Conservation (phyloP, 2,888 invertebrate species). For the Galerucella pusilla region DNA sequence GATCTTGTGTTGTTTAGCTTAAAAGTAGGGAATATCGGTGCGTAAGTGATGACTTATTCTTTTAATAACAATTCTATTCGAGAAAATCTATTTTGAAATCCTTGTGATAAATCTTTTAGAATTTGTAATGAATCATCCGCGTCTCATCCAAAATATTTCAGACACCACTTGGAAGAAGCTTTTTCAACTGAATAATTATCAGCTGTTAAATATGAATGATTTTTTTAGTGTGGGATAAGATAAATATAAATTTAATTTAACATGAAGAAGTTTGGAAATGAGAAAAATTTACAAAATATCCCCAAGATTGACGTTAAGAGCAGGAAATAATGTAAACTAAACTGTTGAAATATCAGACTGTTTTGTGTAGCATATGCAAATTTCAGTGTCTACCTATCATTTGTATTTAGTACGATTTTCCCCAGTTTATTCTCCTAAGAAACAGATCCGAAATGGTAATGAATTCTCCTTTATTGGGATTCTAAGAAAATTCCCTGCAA, state of each 20-base stretch:
- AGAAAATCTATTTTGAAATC: conserved; percentile 5
- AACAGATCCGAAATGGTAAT: background rate
- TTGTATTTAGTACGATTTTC: too few relatives aligned
- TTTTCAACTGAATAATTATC: too few relatives aligned
- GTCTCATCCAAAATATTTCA: conserved; percentile 2
- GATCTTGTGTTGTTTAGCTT: background rate
- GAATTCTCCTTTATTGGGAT: conserved; percentile 1
- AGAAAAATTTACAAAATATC: too few relatives aligned
- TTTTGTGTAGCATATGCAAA: background rate
- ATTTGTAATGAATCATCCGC: background rate
- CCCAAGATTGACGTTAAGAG: too few relatives aligned
- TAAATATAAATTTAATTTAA: too few relatives aligned
- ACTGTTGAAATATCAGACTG: background rate
- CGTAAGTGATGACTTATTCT: background rate
- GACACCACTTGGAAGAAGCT: background rate
- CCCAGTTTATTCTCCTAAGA: background rate
- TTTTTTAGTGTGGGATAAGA: too few relatives aligned
- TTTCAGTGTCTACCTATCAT: background rate
- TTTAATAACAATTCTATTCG: background rate
- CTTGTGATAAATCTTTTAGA: conserved; percentile 1
- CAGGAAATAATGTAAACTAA: background rate
- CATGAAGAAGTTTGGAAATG: too few relatives aligned
- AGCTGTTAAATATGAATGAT: too few relatives aligned
- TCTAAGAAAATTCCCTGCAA: conserved; percentile 9
- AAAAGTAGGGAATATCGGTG: background rate